Base-by-base conservation (phyloP, 2,888 invertebrate species). In the Drosophila tanythrix region DNA sequence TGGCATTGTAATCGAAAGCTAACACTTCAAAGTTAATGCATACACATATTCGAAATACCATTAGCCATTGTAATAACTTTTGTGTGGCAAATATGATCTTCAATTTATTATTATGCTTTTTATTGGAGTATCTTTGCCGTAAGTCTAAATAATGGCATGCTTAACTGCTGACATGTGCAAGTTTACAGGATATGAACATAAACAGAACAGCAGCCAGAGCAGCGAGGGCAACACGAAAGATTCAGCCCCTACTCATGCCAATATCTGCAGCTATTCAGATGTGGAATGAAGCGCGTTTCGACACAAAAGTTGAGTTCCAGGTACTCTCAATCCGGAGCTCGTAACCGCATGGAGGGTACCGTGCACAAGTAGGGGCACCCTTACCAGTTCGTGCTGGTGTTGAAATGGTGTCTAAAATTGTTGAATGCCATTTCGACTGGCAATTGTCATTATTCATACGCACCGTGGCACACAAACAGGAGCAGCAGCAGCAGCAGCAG, bases 401-500 rank as follows among this genome's bases (percentile, higher is more conserved):
- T 64, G 10, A n/a, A 53, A 53, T 25, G 50, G 57, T 67, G 65
- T 66, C 53, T 62, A 43, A 65, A 74, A 71, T 74, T 63, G 68
- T 70, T 76, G 53, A 67, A 56, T 70, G 61, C 74, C 76, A 73
- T 81, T 87, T 73, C 50, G 69, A 70, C 70, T 77, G 62, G 74
- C 75, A 74, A 76, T 79, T 83, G 87, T 76, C 81, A 86, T 83
- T 81, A 79, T 64, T 83, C 81, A 86, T 87, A 83, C 87, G 83
- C 83, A 81, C 61, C 64, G 86, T 83, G 66, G 79, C 74, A 62
- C 75, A 68, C 73, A 59, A 50, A 35, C 55, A n/a, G 31, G n/a
- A 38, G 21, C 21, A 21, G 68, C 65, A 38, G 27, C 21, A 21
- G 21, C 21, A 21, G 35, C 59, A 25, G 31, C 50, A 62, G 46